phyloP scores from a whole-genome alignment of 2,113 vertebrate species.

The Engraulis encrasicolus region DNA sequence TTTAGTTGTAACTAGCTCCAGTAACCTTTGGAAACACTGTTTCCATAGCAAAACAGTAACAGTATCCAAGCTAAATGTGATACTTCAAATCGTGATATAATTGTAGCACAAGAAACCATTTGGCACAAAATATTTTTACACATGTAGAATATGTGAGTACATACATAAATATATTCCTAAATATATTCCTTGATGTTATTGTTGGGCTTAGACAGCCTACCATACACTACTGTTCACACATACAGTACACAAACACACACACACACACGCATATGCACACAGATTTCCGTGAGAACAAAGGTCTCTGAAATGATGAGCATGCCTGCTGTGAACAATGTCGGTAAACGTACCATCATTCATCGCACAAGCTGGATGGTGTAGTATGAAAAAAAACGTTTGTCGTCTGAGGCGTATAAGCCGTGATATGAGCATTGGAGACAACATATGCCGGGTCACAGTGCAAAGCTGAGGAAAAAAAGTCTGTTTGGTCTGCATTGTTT shows the following conservation, averaged over 20 bases:
- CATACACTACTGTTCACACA: conserved; percentile 24
- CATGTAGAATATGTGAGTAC: not conserved
- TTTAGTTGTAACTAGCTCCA: not conserved
- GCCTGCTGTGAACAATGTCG: not conserved
- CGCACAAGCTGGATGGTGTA: not conserved
- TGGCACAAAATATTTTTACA: conserved; percentile 14
- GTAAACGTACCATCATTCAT: not conserved
- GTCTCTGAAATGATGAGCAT: not conserved
- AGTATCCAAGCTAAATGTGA: not conserved
- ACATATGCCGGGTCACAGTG: no score
- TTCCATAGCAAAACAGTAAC: not conserved
- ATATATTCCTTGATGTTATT: not conserved
- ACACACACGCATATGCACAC: not conserved
- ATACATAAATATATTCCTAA: not conserved
- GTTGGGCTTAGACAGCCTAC: not conserved
- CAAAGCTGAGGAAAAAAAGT: not conserved
- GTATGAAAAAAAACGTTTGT: not conserved
- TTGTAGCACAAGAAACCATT: not conserved
- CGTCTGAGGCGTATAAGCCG: no score
- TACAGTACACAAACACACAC: conserved; percentile 29
- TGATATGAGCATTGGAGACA: no score
- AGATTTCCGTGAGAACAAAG: not conserved
- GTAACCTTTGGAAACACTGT: not conserved
- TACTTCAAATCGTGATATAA: not conserved
- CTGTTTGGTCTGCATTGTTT: not conserved